Conservation (phyloP, 2,888 invertebrate species). For the Dryococelus australis region DNA sequence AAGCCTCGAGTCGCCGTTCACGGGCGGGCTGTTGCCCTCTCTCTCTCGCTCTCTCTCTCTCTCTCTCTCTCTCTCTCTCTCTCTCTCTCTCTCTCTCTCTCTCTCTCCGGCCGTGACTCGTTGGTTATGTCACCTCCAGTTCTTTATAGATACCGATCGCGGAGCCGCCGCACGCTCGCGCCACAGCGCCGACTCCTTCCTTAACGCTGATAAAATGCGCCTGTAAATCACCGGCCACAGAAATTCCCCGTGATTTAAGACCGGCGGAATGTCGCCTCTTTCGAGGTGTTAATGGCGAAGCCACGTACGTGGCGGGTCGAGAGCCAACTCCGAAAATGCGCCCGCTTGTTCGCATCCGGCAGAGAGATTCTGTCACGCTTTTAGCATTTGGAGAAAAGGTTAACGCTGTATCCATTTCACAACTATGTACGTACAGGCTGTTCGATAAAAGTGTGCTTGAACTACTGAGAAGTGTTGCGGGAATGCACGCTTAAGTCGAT, state of each 20-base stretch:
- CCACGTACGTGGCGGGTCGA: background rate
- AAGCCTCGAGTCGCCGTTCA: background rate
- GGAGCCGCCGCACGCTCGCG: background rate
- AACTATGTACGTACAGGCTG: too few species aligned
- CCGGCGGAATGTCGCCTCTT: background rate
- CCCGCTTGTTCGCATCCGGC: too few species aligned
- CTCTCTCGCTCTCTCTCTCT: background rate
- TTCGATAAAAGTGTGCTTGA: too few species aligned
- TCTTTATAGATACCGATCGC: background rate
- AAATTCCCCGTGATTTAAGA: background rate
- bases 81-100: background rate
- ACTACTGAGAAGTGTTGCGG: too few species aligned
- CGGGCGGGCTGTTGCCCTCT: background rate
- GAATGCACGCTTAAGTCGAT: too few species aligned
- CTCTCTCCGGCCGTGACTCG: background rate
- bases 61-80: background rate
- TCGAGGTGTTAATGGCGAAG: background rate
- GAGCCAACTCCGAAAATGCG: background rate
- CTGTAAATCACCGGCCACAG: background rate
- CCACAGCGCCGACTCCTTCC: background rate
- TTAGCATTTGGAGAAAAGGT: too few species aligned
- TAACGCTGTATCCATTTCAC: too few species aligned
- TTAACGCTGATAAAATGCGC: slow-evolving; percentile 2
- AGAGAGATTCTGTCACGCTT: too few species aligned
- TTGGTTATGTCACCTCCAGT: background rate